Conservation (phyloP, 2,113 vertebrate species). For the Platycercus adscitus region DNA sequence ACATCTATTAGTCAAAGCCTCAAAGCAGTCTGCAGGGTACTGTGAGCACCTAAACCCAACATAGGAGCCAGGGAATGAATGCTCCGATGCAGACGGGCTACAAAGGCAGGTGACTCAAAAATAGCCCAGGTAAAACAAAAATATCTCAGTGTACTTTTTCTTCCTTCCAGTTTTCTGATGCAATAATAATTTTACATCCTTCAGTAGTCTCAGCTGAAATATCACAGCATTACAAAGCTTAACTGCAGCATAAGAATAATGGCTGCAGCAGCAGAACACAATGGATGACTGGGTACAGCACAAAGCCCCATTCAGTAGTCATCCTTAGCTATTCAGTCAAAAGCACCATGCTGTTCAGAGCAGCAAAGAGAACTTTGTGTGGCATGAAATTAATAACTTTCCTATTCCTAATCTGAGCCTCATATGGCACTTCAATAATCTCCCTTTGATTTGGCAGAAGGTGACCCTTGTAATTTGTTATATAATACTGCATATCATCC, state of each 20-base stretch:
- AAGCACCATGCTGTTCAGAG: background rate
- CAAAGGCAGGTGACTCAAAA: background rate
- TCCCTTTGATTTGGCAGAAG: conserved; percentile 31
- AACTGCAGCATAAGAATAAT: conserved; percentile 42
- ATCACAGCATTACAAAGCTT: conserved; percentile 16
- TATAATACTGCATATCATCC: background rate
- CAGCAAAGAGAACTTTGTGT: background rate
- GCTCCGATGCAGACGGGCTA: background rate
- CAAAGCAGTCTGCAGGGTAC: background rate
- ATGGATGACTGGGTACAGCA: conserved; percentile 26
- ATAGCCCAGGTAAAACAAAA: background rate
- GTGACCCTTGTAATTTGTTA: background rate
- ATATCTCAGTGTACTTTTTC: background rate
- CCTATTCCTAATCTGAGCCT: background rate
- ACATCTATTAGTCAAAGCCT: background rate
- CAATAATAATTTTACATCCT: conserved; percentile 15
- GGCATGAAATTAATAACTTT: background rate
- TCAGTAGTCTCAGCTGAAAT: conserved; percentile 38
- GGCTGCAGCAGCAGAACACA: conserved; percentile 24
- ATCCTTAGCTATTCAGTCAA: conserved; percentile 15
- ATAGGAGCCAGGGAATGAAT: background rate
- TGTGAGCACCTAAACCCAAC: background rate
- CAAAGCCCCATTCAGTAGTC: background rate
- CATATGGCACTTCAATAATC: background rate
- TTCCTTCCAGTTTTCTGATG: background rate